These are phyloP conservation scores for Sinopyrophorus schimmeli DNA, from an alignment of 2,888 invertebrate genomes.

Conservation along the genomic window DNA sequence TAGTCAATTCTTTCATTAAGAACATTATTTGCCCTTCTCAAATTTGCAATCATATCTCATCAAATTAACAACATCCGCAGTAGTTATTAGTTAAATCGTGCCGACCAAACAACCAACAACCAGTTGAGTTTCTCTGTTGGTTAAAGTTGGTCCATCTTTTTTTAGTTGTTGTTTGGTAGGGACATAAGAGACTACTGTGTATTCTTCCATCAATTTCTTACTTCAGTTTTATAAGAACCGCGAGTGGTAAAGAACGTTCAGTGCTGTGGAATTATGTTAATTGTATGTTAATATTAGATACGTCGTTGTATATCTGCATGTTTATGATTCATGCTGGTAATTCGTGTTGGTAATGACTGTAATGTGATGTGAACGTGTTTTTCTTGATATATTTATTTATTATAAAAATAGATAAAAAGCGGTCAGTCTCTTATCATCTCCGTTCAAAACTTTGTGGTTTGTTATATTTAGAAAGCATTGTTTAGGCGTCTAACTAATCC, in stretches of 20 bases:
- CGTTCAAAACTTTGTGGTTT: too few species aligned
- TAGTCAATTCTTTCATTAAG: conserved; percentile 15
- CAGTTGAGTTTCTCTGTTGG: conserved; percentile 8
- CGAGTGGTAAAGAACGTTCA: not conserved
- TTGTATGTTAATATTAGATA: too few species aligned
- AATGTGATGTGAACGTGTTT: not conserved
- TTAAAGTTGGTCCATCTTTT: conserved; percentile 1
- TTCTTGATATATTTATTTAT: too few species aligned
- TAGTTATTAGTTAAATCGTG: conserved; percentile 14
- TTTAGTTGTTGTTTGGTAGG: conserved; percentile 16
- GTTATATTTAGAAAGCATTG: too few species aligned
- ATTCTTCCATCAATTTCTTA: conserved; percentile 6
- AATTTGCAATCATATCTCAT: conserved; percentile 17
- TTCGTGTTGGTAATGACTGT: conserved; percentile 1
- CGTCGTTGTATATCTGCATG: not conserved
- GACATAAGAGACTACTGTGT: conserved; percentile 12
- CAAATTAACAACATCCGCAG: conserved; percentile 25
- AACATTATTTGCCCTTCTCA: conserved; percentile 10
- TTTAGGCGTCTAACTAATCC: not conserved
- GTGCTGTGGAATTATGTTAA: conserved; percentile 3
- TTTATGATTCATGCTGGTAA: conserved; percentile 7
- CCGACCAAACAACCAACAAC: conserved; percentile 3
- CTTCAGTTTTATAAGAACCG: conserved; percentile 10
- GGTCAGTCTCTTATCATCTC: not conserved
- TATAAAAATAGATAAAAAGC: not conserved